Evolutionary conservation across 1,140 invertebrate species (phyloP), one percentile per base, ranked within the genome.

Genomic region (Aphaenogaster floridana): DNA sequence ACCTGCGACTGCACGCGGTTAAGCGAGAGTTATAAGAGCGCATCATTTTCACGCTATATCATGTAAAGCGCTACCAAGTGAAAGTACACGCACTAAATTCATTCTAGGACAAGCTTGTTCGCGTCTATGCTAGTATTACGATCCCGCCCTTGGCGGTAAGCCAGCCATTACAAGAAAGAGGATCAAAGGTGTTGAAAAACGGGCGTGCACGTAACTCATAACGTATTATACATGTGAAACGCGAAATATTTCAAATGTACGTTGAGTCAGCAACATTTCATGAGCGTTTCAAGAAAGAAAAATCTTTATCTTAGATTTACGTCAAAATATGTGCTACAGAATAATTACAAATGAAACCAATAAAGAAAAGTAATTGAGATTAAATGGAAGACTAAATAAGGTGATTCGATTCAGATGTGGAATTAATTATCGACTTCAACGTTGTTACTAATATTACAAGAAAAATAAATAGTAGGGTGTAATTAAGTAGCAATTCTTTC

Each of bases 131-230:
- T 74, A 68, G 57, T 34, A 6, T 71, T 59, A 57, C 9, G 15
- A 72, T 80, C 13, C 34, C 34, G 57, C 74, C 57, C 68, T 81
- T 91, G 90, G 90, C 89, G 42, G 0, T 50, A 28, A 52, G 89
- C 90, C 90, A 91, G 50, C 50, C 74, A 61, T 91, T 91, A 61
- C 90, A 76, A 61, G 71, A 80, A 81, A 13, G 34, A 74, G 69
- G 66, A 64, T 79, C 81, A 54, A 90, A 86, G 81, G 59, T 90
- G 90, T 79, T 90, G 64, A 76, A 91, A 86, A 88, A 69, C 42
- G 69, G 36, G 39, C 77, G 34, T 78, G 21, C 78, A 90, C 69
- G 77, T 81, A 81, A 90, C 88, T 50, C 66, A 15, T 69, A 50
- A 59, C 8, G 28, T 54, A 52, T 28, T 50, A 42, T 39, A 42